phyloP scores from a whole-genome alignment of 2,113 vertebrate genomes.

The Microtus oregoni region DNA sequence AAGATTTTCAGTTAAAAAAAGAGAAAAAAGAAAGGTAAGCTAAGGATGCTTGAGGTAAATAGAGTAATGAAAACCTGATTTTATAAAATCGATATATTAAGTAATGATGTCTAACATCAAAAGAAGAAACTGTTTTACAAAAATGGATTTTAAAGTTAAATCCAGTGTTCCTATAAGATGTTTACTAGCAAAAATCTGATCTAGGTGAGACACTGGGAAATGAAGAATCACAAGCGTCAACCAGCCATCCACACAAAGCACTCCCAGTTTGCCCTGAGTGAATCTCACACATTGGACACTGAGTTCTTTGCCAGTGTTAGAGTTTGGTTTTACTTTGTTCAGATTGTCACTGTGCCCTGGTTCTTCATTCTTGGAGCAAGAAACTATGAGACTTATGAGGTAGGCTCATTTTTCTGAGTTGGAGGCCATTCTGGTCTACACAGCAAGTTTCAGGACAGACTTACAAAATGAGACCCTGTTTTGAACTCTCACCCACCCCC shows the following conservation, averaged over 20 bases:
- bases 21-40: background rate
- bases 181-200: constrained; percentile 2
- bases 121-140: constrained; percentile 52
- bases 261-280: no score
- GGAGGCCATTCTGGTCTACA: background rate
- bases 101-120: background rate
- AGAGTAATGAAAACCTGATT: background rate
- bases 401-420: background rate
- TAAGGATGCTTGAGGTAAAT: constrained; percentile 4
- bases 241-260: no score
- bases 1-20: background rate
- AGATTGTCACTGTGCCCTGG: no score
- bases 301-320: no score
- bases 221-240: background rate
- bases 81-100: constrained; percentile 20
- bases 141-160: constrained; percentile 42
- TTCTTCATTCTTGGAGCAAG: no score
- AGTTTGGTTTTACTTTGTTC: no score
- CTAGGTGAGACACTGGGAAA: constrained; percentile 52
- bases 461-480: background rate
- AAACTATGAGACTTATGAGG: background rate
- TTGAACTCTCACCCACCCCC: rapidly evolving
- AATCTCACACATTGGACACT: no score
- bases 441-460: background rate
- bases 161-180: constrained; percentile 39